Base-by-base conservation (phyloP, 1,140 invertebrate genomes). In the Anthonomus grandis region DNA sequence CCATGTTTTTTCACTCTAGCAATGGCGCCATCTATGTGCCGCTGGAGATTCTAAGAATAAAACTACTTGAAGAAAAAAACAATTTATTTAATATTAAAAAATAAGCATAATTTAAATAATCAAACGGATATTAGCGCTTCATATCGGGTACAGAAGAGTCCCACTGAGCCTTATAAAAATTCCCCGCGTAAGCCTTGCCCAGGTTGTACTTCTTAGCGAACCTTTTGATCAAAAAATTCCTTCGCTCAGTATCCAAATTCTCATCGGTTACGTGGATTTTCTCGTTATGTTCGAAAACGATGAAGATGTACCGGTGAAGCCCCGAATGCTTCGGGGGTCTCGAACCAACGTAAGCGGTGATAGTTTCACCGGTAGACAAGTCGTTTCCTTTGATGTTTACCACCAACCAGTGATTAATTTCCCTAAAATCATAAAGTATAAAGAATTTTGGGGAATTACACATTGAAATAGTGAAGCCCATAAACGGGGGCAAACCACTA, bases 321-420 rank as follows among this genome's bases (percentile, higher is more conserved):
- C 81, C 82, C 66, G 65, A 67, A n/a, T 59, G 66, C 49, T 67
- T 60, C 21, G 63, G 60, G 8, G 73, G 64, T 6, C 62, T 66
- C 18, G 81, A 70, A 25, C 82, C 81, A 46, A 81, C 64, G 68
- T 83, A 86, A 42, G 76, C 76, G 10, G 75, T 71, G 3, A 84
- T 63, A 2, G 68, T 68, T 31, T 83, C 75, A n/a, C 84, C 84
- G 71, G 71, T 36, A 22, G 45, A 13, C 81, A 67, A 79, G 80
- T 90, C 78, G 52, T 74, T 77, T 15, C 87, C 91, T 9, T 87
- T 89, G 65, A 97, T 91, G 69, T 97, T 97, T 2, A 81, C 87
- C 1, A 97, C 86, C 5, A 95, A 71, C 92, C 93, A 85, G 62
- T 84, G 82, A 41, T 78, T 73, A 68, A 76, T 78, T 69, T 83